phyloP scores from a whole-genome alignment of 2,797 vertebrate genomes.

The Lagodon rhomboides region DNA sequence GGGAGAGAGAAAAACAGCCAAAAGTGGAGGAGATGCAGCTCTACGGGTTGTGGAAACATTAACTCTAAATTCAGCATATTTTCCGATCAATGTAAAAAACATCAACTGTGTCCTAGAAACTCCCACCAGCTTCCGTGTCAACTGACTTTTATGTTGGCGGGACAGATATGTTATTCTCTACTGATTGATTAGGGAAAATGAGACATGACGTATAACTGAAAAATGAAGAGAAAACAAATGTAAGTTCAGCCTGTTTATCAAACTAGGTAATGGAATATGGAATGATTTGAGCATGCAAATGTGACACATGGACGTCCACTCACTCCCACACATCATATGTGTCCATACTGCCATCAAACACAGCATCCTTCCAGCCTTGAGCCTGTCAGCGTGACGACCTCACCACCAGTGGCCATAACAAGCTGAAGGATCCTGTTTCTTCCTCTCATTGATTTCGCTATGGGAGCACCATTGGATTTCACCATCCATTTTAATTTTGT shows the following conservation, averaged over 20 bases:
- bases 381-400: neutral
- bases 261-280: neutral
- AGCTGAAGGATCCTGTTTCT: constrained; percentile 24
- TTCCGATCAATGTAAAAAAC: neutral
- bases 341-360: neutral
- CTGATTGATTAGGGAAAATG: neutral
- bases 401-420: neutral
- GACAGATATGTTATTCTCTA: neutral
- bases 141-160: neutral
- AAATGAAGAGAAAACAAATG: neutral
- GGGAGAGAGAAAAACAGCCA: neutral
- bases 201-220: neutral
- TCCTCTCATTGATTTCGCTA: constrained; percentile 26
- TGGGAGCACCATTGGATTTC: constrained; percentile 15
- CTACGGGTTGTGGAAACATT: neutral
- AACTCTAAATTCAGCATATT: neutral
- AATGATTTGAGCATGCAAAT: constrained; percentile 23
- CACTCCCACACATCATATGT: neutral
- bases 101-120: neutral
- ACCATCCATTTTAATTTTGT: constrained; percentile 51
- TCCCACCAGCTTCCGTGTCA: neutral
- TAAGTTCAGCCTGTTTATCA: neutral
- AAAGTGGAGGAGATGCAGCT: neutral
- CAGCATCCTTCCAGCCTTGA: neutral
- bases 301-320: constrained; percentile 20